These are phyloP conservation scores for Ptychodera flava DNA, from an alignment of 35 echinoderm and acorn worm genomes.

Conservation along the genomic window DNA sequence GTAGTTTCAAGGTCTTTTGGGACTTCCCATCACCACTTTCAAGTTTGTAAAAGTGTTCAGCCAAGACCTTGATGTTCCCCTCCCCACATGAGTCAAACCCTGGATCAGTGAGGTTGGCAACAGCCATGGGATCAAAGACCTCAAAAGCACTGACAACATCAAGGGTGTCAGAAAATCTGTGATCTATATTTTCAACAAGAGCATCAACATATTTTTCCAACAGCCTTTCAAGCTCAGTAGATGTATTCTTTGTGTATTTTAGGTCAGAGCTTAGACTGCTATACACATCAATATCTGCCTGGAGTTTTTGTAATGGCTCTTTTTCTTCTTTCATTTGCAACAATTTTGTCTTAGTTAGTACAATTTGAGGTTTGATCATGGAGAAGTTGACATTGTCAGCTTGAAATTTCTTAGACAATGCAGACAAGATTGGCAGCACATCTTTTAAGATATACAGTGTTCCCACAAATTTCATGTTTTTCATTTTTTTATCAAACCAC, in stretches of 20 bases:
- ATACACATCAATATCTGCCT: background rate
- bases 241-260: background rate
- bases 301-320: constrained; percentile 3
- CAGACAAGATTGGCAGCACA: constrained; percentile 17
- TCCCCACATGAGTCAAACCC: background rate
- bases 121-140: background rate
- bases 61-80: background rate
- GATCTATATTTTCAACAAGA: constrained; percentile 13
- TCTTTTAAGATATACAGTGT: constrained; percentile 9
- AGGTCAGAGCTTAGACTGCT: background rate
- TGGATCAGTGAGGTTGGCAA: background rate
- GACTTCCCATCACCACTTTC: background rate
- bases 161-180: constrained; percentile 2
- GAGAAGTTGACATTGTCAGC: constrained; percentile 10
- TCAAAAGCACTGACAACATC: background rate
- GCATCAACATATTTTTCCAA: constrained; percentile 21
- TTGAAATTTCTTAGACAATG: constrained; percentile 15
- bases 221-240: background rate
- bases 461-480: constrained; percentile 6
- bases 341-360: constrained; percentile 8
- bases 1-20: background rate
- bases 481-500: constrained; percentile 32
- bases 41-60: background rate
- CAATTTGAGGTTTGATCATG: constrained; percentile 7
- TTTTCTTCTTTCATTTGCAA: background rate